phyloP scores from a whole-genome alignment of 2,888 invertebrate genomes.

The Acanthoscelides obtectus region DNA sequence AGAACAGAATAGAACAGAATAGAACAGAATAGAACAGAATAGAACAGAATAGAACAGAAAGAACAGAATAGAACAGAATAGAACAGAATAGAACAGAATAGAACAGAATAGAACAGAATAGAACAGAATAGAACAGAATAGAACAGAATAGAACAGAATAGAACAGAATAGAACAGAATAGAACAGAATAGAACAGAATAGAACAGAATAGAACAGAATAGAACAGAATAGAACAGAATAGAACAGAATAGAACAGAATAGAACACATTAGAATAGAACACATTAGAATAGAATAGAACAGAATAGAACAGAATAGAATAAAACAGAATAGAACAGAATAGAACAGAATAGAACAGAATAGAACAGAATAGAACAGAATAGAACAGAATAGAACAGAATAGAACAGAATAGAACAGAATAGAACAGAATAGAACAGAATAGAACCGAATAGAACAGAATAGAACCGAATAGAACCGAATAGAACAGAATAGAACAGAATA shows the following conservation, averaged over 20 bases:
- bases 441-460: slow-evolving; percentile 5
- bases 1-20: neutral
- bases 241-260: neutral
- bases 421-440: slow-evolving; percentile 7
- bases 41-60: neutral
- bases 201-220: neutral
- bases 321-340: neutral
- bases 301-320: neutral
- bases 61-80: neutral
- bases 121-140: neutral
- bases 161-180: neutral
- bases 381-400: neutral
- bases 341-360: neutral
- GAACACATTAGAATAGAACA: neutral
- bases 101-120: neutral
- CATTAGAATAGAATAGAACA: neutral
- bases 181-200: neutral
- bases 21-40: neutral
- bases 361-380: neutral
- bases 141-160: neutral
- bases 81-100: neutral
- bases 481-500: slow-evolving; percentile 2
- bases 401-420: slow-evolving; percentile 2
- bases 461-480: slow-evolving; percentile 3
- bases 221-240: neutral